phyloP scores from a whole-genome alignment of 2,797 vertebrate genomes.

The Phrynocephalus guinanensis region DNA sequence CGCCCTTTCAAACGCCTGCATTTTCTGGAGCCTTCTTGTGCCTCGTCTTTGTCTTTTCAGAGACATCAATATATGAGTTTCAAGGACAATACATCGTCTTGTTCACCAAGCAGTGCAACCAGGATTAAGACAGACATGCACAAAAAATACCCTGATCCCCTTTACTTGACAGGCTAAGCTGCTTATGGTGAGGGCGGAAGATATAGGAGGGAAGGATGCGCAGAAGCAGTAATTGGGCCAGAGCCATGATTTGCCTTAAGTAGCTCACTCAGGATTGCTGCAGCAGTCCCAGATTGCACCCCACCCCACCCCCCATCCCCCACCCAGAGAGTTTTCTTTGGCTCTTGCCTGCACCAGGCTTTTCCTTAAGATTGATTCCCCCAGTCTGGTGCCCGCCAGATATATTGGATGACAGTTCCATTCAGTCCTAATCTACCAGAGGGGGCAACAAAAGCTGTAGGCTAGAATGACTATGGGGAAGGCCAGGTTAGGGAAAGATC shows the following conservation, averaged over 20 bases:
- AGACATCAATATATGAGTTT: not conserved
- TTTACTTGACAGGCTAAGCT: slow-evolving; percentile 42
- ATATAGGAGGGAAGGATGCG: slow-evolving; percentile 26
- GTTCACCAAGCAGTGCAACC: accelerated
- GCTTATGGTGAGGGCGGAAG: slow-evolving; percentile 31
- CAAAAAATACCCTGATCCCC: slow-evolving; percentile 38
- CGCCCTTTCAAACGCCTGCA: not conserved
- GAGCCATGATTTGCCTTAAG: not conserved
- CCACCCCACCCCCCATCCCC: too few species aligned
- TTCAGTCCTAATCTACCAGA: too few species aligned
- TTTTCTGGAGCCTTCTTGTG: accelerated
- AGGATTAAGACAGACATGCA: slow-evolving; percentile 31
- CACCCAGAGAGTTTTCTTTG: not conserved
- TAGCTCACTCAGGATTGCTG: not conserved
- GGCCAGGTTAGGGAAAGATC: not conserved
- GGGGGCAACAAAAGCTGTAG: not conserved
- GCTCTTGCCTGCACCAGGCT: not conserved
- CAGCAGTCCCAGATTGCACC: too few species aligned
- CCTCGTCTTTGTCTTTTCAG: not conserved
- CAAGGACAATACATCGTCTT: slow-evolving; percentile 27
- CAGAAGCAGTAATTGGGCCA: not conserved
- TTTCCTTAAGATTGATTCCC: not conserved
- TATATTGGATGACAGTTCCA: too few species aligned
- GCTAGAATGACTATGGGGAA: not conserved
- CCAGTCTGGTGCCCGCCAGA: not conserved